Conservation (phyloP, 2,888 invertebrate species). For the Drosophila engyochracea region DNA sequence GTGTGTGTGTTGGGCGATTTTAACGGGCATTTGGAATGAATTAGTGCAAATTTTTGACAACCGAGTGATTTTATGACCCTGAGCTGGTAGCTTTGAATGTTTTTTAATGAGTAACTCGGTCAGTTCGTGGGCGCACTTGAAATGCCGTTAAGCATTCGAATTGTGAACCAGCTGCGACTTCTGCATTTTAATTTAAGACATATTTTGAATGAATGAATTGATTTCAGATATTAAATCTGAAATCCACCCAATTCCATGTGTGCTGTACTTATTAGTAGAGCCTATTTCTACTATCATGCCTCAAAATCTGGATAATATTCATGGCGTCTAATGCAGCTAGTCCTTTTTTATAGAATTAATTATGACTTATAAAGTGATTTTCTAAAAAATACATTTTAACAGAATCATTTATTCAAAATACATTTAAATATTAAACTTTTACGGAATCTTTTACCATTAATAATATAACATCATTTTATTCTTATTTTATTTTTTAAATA, state of each 20-base stretch:
- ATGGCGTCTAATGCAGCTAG: neutral
- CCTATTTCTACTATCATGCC: neutral
- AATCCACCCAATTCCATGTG: neutral
- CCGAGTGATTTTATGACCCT: constrained; percentile 70
- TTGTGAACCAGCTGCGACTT: constrained; percentile 19
- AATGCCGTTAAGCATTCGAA: constrained; percentile 38
- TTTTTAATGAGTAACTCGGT: constrained; percentile 30
- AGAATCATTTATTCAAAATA: no score
- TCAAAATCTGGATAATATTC: neutral
- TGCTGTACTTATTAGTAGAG: neutral
- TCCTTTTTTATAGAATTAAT: neutral
- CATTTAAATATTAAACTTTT: neutral
- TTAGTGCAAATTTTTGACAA: constrained; percentile 79
- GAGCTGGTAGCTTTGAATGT: constrained; percentile 25
- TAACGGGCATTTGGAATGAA: constrained; percentile 73
- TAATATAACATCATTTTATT: no score
- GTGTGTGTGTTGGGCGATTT: constrained; percentile 37
- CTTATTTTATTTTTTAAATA: neutral
- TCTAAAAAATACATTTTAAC: no score
- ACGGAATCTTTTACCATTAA: no score
- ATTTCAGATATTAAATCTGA: neutral
- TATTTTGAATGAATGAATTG: neutral
- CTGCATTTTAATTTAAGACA: neutral
- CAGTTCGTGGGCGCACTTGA: constrained; percentile 53
- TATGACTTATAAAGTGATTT: neutral